These are phyloP conservation scores for Poeciliopsis turneri DNA, from an alignment of 2,797 vertebrate genomes.

Conservation along the genomic window DNA sequence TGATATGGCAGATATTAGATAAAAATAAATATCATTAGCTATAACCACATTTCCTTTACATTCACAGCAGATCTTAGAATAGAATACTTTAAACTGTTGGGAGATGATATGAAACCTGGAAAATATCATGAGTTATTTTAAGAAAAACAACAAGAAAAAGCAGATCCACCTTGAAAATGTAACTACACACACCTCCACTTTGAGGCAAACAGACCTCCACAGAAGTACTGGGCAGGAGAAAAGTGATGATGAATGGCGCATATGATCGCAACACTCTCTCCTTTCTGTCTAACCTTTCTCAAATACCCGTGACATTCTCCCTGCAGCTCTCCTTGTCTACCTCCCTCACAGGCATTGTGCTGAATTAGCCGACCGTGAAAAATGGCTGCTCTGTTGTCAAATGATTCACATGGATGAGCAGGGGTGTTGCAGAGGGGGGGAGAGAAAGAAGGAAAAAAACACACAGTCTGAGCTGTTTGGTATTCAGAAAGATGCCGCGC, in stretches of 20 bases:
- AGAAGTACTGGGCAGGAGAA: conserved; percentile 21
- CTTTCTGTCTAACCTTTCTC: conserved; percentile 64
- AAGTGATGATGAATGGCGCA: conserved; percentile 47
- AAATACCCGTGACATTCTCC: conserved; percentile 60
- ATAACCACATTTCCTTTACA: not conserved
- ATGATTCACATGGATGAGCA: conserved; percentile 58
- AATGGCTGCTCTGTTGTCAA: conserved; percentile 59
- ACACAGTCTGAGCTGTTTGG: conserved; percentile 51
- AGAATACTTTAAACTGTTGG: not conserved
- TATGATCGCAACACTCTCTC: conserved; percentile 34
- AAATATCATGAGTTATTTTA: not conserved
- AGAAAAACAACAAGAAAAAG: not conserved
- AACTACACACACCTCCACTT: conserved; percentile 2
- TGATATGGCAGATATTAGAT: not conserved
- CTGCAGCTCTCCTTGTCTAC: conserved; percentile 31
- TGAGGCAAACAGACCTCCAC: conserved; percentile 5
- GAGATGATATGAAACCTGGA: not conserved
- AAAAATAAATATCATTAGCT: not conserved
- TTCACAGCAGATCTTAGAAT: not conserved
- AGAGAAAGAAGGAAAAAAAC: conserved; percentile 22
- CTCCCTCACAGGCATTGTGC: conserved; percentile 51
- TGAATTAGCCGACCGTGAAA: conserved; percentile 55
- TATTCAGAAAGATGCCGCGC: conserved; percentile 39
- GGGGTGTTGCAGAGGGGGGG: not conserved
- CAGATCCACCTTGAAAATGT: not conserved